Base-by-base conservation (phyloP, 2,888 invertebrate species). In the Epistrophe eligans region DNA sequence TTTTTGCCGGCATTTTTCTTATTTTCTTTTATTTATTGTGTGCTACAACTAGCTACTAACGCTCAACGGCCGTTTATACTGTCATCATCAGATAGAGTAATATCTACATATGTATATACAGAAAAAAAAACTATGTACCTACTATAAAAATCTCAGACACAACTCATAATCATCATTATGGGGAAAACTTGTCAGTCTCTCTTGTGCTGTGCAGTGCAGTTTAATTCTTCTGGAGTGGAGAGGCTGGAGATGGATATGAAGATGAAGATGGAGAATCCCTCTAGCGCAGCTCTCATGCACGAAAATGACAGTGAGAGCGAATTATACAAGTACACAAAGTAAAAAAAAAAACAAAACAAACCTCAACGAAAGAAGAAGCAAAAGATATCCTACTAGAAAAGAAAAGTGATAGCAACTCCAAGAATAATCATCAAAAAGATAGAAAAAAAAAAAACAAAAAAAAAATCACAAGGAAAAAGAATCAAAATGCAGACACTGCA, bases 371-470 rank as follows among this genome's bases (percentile, higher is more conserved):
- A 67, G 72, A 72, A 81, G n/a, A 62, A 52, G 45, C 13, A 71
- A 50, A 73, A 58, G 13, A 55, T 70, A 70, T 80, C 48, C 67
- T 57, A 38, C 15, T 32, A 19, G 67, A 60, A 73, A 77, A 71
- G 48, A 55, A 74, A 89, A 89, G 71, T 89, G 73, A 70, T 70
- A 72, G 73, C 50, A 50, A 24, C 64, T 82, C 74, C 67, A 45
- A 28, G 55, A 70, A 67, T 58, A 74, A 84, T 84, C 77, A 79
- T 80, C 32, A 90, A 90, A 88, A 89, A 90, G 79, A 91, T 89
- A 89, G 89, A 90, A 89, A 90, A 90, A 90, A 88, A 85, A 90
- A 88, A 70, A 70, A 15, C 13, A 4, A 89, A 89, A 89, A 90
- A 62, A 70, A 55, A 55, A 58, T 19, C 52, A 74, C 35, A 66